Percentiles rank a stretch among this genome's conserved stretches.
Evolutionary conservation across 2,888 invertebrate species (phyloP).

Genomic region (Tetanocera ferruginea): DNA sequence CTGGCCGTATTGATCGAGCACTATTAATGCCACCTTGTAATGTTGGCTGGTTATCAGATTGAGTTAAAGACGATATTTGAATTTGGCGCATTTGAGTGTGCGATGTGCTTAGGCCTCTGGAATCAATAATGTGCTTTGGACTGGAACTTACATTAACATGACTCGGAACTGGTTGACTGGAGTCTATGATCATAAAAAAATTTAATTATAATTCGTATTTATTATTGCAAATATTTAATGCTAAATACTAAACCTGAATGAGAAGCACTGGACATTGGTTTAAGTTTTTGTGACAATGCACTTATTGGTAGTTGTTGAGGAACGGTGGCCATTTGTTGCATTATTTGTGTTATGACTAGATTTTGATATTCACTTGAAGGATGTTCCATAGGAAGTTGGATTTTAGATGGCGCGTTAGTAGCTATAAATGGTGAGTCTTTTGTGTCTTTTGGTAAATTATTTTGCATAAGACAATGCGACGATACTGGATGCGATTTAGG

Average conservation of each 20-base stretch:
- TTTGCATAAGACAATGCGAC: conserved; percentile 12
- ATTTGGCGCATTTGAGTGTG: conserved; percentile 48
- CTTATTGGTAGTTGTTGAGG: conserved; percentile 50
- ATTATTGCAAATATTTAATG: too few species aligned
- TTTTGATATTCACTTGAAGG: conserved; percentile 55
- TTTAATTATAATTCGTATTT: not conserved
- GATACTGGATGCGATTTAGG: conserved; percentile 58
- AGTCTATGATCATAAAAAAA: not conserved
- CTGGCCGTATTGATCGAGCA: conserved; percentile 58
- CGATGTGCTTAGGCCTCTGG: conserved; percentile 47
- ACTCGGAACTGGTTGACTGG: conserved; percentile 35
- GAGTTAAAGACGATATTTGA: conserved; percentile 45
- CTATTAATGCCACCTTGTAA: conserved; percentile 53
- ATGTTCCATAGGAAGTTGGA: conserved; percentile 45
- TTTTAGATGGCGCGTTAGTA: conserved; percentile 45
- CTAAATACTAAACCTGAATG: conserved; percentile 51
- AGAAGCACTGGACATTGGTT: conserved; percentile 42
- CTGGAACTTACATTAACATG: conserved; percentile 44
- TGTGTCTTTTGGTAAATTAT: not conserved
- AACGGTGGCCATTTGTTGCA: conserved; percentile 52
- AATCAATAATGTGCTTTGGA: conserved; percentile 46
- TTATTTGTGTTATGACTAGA: conserved; percentile 54
- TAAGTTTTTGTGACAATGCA: conserved; percentile 49
- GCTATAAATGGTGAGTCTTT: conserved; percentile 45
- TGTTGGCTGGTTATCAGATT: conserved; percentile 15